Percentiles rank a stretch among this genome's conserved stretches.
Conservation (phyloP, 2,888 invertebrate species). For the Eristalis intricaria region DNA sequence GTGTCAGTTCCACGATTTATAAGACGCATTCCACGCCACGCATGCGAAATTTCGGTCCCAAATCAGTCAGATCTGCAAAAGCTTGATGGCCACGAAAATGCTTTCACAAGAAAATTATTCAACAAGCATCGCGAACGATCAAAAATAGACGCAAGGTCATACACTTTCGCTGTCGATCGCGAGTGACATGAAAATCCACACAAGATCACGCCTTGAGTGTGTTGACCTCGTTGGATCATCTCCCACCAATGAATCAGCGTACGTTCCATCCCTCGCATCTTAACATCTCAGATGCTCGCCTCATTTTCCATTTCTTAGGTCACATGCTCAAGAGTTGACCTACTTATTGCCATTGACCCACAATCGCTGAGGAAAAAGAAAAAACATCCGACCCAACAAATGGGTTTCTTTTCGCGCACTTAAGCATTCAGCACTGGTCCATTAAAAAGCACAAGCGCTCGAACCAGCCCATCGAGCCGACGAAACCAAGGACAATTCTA, state of each 20-base stretch:
- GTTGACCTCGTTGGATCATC: no score
- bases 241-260: neutral
- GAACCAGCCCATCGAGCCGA: neutral
- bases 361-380: slow-evolving; percentile 5
- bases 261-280: neutral
- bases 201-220: no score
- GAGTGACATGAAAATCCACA: no score
- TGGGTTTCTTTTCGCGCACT: slow-evolving; percentile 41
- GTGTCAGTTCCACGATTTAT: no score
- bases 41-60: no score
- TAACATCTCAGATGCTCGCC: neutral
- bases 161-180: no score
- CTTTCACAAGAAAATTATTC: no score
- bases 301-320: slow-evolving; percentile 10
- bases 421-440: slow-evolving; percentile 26
- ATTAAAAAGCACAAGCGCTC: slow-evolving; percentile 8
- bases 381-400: slow-evolving; percentile 3
- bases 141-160: no score
- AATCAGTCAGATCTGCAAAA: no score
- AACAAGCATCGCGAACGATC: no score
- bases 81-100: no score
- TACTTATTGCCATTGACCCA: slow-evolving; percentile 37
- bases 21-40: no score
- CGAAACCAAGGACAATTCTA: slow-evolving; percentile 27
- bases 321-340: slow-evolving; percentile 18